Conservation (phyloP, 2,888 invertebrate species). For the Amiota mariae region DNA sequence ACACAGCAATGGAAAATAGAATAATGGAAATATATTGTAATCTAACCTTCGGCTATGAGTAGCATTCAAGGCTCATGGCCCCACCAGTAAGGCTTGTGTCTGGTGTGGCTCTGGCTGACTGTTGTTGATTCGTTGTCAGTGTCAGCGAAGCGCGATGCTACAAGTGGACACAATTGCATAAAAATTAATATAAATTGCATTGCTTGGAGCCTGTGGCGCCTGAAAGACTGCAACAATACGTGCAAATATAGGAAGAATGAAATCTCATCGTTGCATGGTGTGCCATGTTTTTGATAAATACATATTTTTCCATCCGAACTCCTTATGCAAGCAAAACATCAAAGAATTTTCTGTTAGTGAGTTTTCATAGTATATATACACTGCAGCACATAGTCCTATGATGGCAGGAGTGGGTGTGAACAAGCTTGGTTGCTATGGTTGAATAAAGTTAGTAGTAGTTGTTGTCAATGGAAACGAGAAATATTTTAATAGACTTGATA, state of each 20-base stretch:
- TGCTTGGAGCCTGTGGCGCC: constrained; percentile 3
- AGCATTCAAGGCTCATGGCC: neutral
- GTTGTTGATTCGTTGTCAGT: neutral
- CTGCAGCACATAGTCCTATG: neutral
- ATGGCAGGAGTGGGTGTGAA: no score
- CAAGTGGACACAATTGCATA: constrained; percentile 24
- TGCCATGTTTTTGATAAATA: neutral
- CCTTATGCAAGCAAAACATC: constrained; percentile 6
- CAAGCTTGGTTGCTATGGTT: constrained; percentile 5
- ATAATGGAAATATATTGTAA: constrained; percentile 7
- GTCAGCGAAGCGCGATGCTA: neutral
- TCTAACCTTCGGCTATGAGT: constrained; percentile 7
- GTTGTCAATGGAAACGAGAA: neutral
- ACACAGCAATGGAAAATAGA: neutral
- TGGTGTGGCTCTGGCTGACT: constrained; percentile 7
- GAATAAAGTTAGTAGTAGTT: neutral
- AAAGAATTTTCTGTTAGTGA: neutral
- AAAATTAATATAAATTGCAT: constrained; percentile 36
- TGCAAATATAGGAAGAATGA: neutral
- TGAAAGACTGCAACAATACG: constrained; percentile 14
- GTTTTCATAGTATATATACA: neutral
- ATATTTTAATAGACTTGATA: neutral
- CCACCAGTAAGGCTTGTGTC: neutral
- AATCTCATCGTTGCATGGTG: neutral
- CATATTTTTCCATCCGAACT: neutral